phyloP scores from a whole-genome alignment of 2,113 vertebrate species.

The Rhinolophus sinicus region DNA sequence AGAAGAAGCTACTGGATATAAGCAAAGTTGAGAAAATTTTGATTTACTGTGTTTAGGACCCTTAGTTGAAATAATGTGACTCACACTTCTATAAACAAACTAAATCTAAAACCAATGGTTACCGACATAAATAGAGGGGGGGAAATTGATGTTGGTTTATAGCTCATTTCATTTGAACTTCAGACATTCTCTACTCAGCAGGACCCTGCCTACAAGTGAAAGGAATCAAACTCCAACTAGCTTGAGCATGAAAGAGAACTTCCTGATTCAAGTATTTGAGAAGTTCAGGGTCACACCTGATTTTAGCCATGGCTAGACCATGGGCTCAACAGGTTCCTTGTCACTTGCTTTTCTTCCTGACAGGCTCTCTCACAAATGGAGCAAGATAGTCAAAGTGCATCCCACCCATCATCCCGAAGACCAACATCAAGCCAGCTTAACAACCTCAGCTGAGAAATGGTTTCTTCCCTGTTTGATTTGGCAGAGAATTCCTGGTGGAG shows the following conservation, averaged over 20 bases:
- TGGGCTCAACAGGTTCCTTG: not conserved
- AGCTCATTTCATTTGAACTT: not conserved
- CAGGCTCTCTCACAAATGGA: not conserved
- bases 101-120: not conserved
- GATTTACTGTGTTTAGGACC: not conserved
- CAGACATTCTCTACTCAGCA: not conserved
- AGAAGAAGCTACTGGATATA: no score
- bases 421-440: not conserved
- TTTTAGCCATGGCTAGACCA: not conserved
- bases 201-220: not conserved
- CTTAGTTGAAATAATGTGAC: slow-evolving; percentile 19
- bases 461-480: not conserved
- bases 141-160: not conserved
- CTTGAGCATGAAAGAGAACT: not conserved
- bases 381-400: rapidly evolving
- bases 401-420: not conserved
- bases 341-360: not conserved
- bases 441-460: not conserved
- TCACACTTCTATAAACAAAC: not conserved
- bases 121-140: not conserved
- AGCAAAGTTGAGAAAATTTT: not conserved
- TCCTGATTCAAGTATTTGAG: not conserved
- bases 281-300: not conserved
- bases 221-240: not conserved
- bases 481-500: not conserved